These are phyloP conservation scores for Papilio gigon DNA, from an alignment of 2,888 invertebrate species.

Conservation along the genomic window DNA sequence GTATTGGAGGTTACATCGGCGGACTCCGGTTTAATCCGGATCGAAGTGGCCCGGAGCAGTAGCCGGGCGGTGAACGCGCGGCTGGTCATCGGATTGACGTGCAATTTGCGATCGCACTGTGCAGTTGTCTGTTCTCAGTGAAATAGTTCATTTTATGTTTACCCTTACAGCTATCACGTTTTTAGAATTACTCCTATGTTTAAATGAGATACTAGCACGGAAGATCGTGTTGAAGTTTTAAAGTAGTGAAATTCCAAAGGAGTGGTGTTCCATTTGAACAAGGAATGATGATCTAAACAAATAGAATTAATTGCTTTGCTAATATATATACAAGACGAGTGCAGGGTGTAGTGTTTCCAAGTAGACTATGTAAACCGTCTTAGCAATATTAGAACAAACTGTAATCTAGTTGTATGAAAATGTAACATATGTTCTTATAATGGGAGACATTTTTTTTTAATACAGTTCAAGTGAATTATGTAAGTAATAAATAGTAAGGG, in stretches of 20 bases:
- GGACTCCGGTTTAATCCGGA: conserved; percentile 48
- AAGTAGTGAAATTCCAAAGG: too few species aligned
- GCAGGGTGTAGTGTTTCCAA: too few species aligned
- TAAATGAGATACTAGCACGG: neutral
- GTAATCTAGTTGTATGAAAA: too few species aligned
- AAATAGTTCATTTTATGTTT: conserved; percentile 22
- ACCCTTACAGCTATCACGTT: conserved; percentile 13
- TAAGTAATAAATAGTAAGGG: conserved; percentile 51
- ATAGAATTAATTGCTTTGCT: too few species aligned
- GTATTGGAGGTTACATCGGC: conserved; percentile 51
- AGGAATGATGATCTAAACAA: too few species aligned
- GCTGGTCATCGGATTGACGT: conserved; percentile 74
- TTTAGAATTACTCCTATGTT: neutral
- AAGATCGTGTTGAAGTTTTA: too few species aligned
- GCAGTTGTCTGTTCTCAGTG: conserved; percentile 50
- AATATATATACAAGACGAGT: too few species aligned
- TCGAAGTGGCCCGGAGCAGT: conserved; percentile 55
- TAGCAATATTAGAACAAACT: too few species aligned
- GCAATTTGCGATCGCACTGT: conserved; percentile 68
- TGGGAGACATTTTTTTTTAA: too few species aligned
- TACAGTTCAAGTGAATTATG: conserved; percentile 31
- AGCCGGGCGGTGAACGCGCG: conserved; percentile 57
- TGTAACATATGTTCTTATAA: too few species aligned
- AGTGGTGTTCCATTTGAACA: too few species aligned
- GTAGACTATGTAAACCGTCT: too few species aligned